These are phyloP conservation scores for Agrypnia vestita DNA, from an alignment of 1,140 invertebrate genomes.

Conservation along the genomic window DNA sequence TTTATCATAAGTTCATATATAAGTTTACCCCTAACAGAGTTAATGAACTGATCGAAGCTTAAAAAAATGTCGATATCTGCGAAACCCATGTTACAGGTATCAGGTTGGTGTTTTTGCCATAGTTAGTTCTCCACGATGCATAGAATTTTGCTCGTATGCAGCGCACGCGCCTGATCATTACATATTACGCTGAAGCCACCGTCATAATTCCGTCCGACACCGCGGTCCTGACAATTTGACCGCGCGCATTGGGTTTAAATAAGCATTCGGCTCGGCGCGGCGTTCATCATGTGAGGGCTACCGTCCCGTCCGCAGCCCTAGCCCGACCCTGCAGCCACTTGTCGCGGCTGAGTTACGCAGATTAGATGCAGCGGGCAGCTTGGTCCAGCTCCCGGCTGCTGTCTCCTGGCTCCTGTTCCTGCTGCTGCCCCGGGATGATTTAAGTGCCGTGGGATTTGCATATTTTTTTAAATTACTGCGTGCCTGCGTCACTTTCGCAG, in stretches of 20 bases:
- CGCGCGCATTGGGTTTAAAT: neutral
- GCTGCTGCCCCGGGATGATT: conserved; percentile 37
- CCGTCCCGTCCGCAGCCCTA: neutral
- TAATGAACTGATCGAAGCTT: too few species aligned
- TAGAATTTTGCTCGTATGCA: too few species aligned
- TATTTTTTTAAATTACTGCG: conserved; percentile 36
- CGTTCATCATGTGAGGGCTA: neutral
- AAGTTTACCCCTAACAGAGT: too few species aligned
- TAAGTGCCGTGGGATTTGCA: conserved; percentile 33
- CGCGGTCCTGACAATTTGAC: conserved; percentile 7
- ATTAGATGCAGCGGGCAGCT: conserved; percentile 53
- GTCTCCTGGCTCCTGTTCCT: conserved; percentile 23
- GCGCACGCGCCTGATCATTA: too few species aligned
- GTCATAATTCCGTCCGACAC: neutral
- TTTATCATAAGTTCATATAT: too few species aligned
- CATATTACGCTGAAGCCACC: too few species aligned
- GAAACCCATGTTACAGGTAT: too few species aligned
- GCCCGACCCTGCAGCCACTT: conserved; percentile 35
- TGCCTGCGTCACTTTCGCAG: conserved; percentile 4
- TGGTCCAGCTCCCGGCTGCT: conserved; percentile 29
- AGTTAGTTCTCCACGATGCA: too few species aligned
- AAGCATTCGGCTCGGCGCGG: neutral
- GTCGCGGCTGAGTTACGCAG: conserved; percentile 56
- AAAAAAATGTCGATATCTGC: too few species aligned
- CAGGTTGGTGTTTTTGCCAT: too few species aligned